Evolutionary conservation across 2,888 invertebrate genomes (phyloP), one percentile per base, ranked within the genome.

Genomic region (Zygaena filipendulae): DNA sequence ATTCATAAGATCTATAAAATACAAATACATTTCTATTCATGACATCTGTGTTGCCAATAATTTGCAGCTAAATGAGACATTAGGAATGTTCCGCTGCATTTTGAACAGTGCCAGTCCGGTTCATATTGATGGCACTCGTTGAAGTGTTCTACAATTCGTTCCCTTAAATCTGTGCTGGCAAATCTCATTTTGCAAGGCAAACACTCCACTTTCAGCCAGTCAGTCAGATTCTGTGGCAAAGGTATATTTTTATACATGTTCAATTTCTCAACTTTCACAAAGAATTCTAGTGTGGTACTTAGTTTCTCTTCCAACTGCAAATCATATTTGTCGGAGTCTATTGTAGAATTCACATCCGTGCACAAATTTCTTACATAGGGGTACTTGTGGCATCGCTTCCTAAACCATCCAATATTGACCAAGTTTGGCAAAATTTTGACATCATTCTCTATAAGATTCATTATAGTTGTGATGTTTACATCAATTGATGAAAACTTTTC

Each of bases 241-340:
- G 38, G 30, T 0, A 39, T 2, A 0, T 14, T 3, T 3, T 18
- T 6, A 2, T 3, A 2, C 3, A 22, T 14, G 0, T 28, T 28
- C 1, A 43, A 10, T 14, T 47, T 52, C 0, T 13, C 9, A 4
- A 11, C 5, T 4, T 31, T 35, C 0, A 60, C 19, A 8, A 32
- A 21, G 2, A 52, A 42, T 2, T 35, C 11, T 11, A 47, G 44
- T 6, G 40, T 38, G 0, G 71, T 70, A 2, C 39, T 27, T 0
- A 59, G 5, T 0, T 42, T 48, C 30, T 74, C 72, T 35, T 69
- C 51, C 0, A 74, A 24, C 13, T 59, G 59, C 3, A 71, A 32
- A 33, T 71, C 63, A 25, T 56, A 55, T 5, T 44, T 35, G 0
- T 26, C 7, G 4, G 29, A 29, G 2, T 30, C 12, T 3, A 5